Conservation (phyloP, 37 sponge, comb jelly and placozoan species). For the Aphrocallistes beatrix region DNA sequence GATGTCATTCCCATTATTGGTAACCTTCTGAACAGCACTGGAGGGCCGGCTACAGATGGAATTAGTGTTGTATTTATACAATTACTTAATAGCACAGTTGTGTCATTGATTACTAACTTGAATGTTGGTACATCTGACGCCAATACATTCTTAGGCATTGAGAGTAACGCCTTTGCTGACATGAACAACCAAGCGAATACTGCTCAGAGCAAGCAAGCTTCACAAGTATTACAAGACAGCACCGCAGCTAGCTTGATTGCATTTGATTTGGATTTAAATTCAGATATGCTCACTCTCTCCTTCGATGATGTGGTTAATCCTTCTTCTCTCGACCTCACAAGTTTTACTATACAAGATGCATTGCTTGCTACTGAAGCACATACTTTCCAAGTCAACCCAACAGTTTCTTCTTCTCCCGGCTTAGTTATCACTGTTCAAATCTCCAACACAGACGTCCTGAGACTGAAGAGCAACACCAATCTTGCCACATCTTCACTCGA, state of each 20-base stretch:
- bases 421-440: not conserved
- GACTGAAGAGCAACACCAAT: not conserved
- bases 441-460: not conserved
- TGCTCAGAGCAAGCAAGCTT: constrained; percentile 24
- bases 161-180: constrained; percentile 16
- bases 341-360: constrained; percentile 51
- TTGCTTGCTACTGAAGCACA: not conserved
- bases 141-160: constrained; percentile 22
- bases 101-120: not conserved
- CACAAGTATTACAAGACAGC: constrained; percentile 32
- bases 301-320: constrained; percentile 61
- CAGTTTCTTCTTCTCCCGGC: not conserved
- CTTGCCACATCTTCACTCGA: not conserved
- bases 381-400: not conserved
- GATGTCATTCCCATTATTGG: not conserved
- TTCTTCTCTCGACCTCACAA: constrained; percentile 29
- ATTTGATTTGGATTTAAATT: constrained; percentile 55
- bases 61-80: constrained; percentile 3
- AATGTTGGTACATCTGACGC: not conserved
- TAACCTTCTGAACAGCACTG: not conserved
- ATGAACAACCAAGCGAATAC: not conserved
- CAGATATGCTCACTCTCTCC: constrained; percentile 31
- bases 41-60: not conserved
- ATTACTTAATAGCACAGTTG: not conserved
- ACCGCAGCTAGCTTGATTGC: constrained; percentile 38